Evolutionary conservation across 2,888 invertebrate species (phyloP), one percentile per base, ranked within the genome.

Genomic region (Clitarchus hookeri): DNA sequence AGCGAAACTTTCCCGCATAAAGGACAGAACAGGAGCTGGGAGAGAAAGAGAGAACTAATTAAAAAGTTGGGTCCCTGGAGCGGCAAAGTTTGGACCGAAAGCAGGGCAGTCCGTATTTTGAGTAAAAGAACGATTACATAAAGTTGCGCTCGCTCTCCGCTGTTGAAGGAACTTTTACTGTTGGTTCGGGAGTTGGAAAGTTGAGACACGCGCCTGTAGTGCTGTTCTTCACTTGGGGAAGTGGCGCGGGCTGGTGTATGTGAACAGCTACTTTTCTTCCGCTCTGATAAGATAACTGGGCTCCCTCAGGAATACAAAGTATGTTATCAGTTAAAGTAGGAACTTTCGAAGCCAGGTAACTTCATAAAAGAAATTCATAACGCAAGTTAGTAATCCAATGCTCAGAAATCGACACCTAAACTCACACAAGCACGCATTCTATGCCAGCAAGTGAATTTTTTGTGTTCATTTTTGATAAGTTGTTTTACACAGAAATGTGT

Each of bases 41-140:
- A 65, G 65, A 23, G n/a, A 23, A 65, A 65, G 65, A 65, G n/a
- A 65, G 65, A 65, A 65, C 65, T 65, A 65, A 65, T 65, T 65
- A 65, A 23, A 65, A 65, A 65, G 65, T 65, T 65, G 65, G 11
- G 65, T 65, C 65, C 65, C 65, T 65, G 65, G 65, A 65, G 65
- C 65, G n/a, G 65, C n/a, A 65, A 65, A 65, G 65, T 65, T 65
- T 23, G 8, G 23, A 65, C 23, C 65, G 65, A 65, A 65, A 65
- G 65, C 13, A 65, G 65, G 65, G 65, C 65, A 65, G 19, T n/a
- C 65, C 6, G 65, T 65, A 65, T 0, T 65, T 65, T 65, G 65
- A 65, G 65, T 65, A n/a, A 65, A 65, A 65, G 65, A 65, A 65
- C 65, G 65, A 65, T 65, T 65, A 65, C 19, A 65, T n/a, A 65